Conservation (phyloP, 2,797 vertebrate genomes). For the Chromis chromis region DNA sequence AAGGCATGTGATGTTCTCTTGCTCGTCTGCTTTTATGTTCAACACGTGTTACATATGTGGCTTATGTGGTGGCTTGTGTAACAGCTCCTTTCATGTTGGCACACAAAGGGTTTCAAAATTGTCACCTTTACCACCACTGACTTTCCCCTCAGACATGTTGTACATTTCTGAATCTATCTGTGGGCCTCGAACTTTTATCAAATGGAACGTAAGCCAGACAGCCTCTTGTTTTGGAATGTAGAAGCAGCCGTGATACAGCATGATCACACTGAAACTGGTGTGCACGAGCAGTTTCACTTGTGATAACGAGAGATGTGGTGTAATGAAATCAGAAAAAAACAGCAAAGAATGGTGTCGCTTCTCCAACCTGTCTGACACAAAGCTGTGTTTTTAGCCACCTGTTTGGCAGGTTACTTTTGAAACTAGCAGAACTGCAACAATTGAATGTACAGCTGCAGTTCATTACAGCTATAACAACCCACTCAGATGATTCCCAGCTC, state of each 20-base stretch:
- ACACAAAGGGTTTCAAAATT: conserved; percentile 43
- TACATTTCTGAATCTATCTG: background rate
- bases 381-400: background rate
- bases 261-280: background rate
- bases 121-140: conserved; percentile 31
- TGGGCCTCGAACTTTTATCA: background rate
- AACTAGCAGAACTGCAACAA: background rate
- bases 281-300: too few species aligned
- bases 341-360: background rate
- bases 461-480: background rate
- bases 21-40: conserved; percentile 10
- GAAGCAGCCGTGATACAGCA: background rate
- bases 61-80: conserved; percentile 15
- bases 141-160: conserved; percentile 12
- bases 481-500: background rate
- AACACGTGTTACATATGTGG: conserved; percentile 27
- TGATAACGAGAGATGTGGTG: background rate
- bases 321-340: background rate
- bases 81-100: conserved; percentile 29
- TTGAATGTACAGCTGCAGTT: background rate
- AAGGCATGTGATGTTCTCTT: conserved; percentile 9
- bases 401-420: background rate
- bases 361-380: background rate
- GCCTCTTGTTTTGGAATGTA: background rate
- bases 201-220: too few species aligned